phyloP scores from a whole-genome alignment of 1,140 invertebrate species.

The Trinorchestia longiramus region DNA sequence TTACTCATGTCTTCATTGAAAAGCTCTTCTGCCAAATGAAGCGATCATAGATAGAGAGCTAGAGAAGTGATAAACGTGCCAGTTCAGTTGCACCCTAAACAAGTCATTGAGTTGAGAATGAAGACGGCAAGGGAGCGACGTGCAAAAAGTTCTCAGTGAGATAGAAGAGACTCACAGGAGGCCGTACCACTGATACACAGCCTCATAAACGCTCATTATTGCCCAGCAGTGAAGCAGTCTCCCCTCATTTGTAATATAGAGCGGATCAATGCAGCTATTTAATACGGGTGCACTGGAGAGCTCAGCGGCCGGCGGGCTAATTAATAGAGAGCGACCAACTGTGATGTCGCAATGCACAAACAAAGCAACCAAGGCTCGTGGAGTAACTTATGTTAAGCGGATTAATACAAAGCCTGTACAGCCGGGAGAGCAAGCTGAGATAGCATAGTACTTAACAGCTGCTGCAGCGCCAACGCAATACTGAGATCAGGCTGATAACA shows the following conservation, averaged over 20 bases:
- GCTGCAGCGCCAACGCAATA: neutral
- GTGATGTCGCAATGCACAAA: neutral
- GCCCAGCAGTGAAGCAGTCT: neutral
- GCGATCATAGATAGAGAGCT: neutral
- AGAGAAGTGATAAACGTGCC: neutral
- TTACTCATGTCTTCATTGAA: neutral
- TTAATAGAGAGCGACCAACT: neutral
- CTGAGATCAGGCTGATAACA: neutral
- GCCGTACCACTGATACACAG: neutral
- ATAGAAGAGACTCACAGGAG: neutral
- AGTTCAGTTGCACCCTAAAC: neutral
- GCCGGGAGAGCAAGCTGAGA: neutral
- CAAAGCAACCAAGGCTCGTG: neutral
- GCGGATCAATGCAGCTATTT: neutral
- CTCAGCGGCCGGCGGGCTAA: neutral
- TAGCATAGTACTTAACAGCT: neutral
- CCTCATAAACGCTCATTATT: neutral
- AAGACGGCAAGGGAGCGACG: neutral
- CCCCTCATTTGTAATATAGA: neutral
- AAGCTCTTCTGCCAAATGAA: neutral
- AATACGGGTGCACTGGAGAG: neutral
- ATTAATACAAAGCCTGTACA: neutral
- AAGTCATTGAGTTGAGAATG: neutral
- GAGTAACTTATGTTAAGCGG: slow-evolving; percentile 7
- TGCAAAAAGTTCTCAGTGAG: neutral